Percentiles rank a stretch among this genome's conserved stretches.
phyloP scores from a whole-genome alignment of 2,797 vertebrate genomes.

The Acanthurus leucopareius region DNA sequence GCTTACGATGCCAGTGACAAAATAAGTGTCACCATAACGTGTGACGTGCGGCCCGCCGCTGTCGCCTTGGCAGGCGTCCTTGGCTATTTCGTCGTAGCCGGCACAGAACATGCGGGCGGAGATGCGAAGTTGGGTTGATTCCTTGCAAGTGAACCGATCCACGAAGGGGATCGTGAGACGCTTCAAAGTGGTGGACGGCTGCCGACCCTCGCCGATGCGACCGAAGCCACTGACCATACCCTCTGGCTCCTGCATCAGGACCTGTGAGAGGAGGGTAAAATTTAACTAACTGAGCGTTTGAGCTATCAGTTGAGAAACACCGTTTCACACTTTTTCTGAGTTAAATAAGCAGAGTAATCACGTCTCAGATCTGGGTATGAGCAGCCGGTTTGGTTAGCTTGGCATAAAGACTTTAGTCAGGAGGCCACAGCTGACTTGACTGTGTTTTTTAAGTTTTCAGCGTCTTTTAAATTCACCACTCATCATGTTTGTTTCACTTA shows the following conservation, averaged over 20 bases:
- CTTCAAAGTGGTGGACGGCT: slow-evolving; percentile 84
- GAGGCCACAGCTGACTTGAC: too few relatives aligned
- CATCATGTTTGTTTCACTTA: too few relatives aligned
- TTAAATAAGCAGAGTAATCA: too few relatives aligned
- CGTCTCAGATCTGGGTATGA: too few relatives aligned
- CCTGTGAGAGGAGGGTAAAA: slow-evolving; percentile 42
- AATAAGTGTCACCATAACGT: slow-evolving; percentile 86
- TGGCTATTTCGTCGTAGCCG: slow-evolving; percentile 85
- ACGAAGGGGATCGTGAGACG: slow-evolving; percentile 90
- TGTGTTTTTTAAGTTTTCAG: too few relatives aligned
- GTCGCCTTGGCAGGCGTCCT: slow-evolving; percentile 95
- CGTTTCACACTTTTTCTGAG: too few relatives aligned
- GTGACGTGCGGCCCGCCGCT: slow-evolving; percentile 96
- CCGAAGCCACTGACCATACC: slow-evolving; percentile 94
- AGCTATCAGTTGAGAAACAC: too few relatives aligned
- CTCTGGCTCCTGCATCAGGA: slow-evolving; percentile 86
- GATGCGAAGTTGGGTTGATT: slow-evolving; percentile 88
- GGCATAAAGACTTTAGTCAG: too few relatives aligned
- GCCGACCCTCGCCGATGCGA: slow-evolving; percentile 85
- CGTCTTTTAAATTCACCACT: too few relatives aligned
- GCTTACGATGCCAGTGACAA: slow-evolving; percentile 93
- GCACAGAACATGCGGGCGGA: slow-evolving; percentile 94
- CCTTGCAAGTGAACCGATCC: slow-evolving; percentile 86
- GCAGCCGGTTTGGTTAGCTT: too few relatives aligned
- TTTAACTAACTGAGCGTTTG: too few relatives aligned